Base-by-base conservation (phyloP, 2,888 invertebrate species). In the Phlogophora meticulosa region DNA sequence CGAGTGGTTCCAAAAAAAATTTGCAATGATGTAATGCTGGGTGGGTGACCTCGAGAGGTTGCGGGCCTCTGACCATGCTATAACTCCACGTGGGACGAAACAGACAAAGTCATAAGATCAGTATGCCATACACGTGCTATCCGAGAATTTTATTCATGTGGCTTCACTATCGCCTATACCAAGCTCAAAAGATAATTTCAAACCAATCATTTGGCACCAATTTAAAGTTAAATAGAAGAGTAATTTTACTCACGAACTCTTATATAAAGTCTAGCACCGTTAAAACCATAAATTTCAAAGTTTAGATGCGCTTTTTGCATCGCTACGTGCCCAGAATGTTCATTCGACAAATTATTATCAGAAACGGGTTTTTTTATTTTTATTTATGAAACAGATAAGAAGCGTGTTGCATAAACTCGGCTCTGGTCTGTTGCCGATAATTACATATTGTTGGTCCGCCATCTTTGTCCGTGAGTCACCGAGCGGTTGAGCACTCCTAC, bases 381-480 rank as follows among this genome's bases (percentile, higher is more conserved):
- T 75, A 72, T 80, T 76, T 72, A 74, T 70, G 58, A 73, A 73
- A 69, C 59, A 76, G 81, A 83, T 82, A 86, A 77, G 79, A 80
- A 66, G 63, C 64, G 66, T 64, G 72, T 53, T 76, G 70, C 72
- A 70, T 71, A 68, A 76, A 71, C 67, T 74, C 78, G 72, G 82
- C 71, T 65, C 74, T 78, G 79, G 76, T 80, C 74, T 78, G 76
- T 64, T 80, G 84, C 84, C 84, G 89, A 92, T 92, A 91, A 92
- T 92, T 92, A 90, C 88, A 89, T 89, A 91, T 92, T 91, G 91
- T 92, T 87, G 80, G 83, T 83, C 87, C 76, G 92, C 92, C 93
- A 93, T 93, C 85, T 92, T 92, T 84, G 77, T 72, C 59, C 59
- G 71, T 92, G 91, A 91, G 79, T 91, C 91, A 91, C 73, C 68